Percentiles rank a stretch among this genome's conserved stretches.
phyloP scores from a whole-genome alignment of 2,888 invertebrate genomes.

The Tinea pellionella region DNA sequence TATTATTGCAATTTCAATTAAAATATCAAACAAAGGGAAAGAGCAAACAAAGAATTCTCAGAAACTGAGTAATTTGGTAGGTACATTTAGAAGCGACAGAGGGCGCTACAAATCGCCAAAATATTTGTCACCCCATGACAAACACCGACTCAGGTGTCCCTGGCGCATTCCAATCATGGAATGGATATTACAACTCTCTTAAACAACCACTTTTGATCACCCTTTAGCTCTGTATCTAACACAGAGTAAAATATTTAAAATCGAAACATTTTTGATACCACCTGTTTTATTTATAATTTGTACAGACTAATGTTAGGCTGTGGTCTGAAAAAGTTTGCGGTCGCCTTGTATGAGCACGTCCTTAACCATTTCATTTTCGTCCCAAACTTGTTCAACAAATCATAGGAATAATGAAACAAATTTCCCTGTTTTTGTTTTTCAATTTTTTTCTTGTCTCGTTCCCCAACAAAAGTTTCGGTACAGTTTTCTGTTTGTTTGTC shows the following conservation, averaged over 20 bases:
- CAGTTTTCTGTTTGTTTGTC: background rate
- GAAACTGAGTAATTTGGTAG: slow-evolving; percentile 4
- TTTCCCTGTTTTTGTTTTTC: slow-evolving; percentile 12
- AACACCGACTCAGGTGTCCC: slow-evolving; percentile 10
- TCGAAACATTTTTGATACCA: background rate
- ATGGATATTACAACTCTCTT: slow-evolving; percentile 13
- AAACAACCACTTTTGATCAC: slow-evolving; percentile 8
- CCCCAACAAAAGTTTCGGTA: background rate
- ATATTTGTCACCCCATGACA: slow-evolving; percentile 12
- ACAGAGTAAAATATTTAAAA: background rate
- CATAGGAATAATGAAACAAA: slow-evolving; percentile 11
- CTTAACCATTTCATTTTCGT: slow-evolving; percentile 10
- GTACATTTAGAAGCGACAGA: slow-evolving; percentile 4
- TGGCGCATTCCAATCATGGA: slow-evolving; percentile 4
- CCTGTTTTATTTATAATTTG: background rate
- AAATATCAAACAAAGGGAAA: background rate
- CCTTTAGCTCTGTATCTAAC: background rate
- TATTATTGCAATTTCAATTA: background rate
- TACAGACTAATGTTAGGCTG: background rate
- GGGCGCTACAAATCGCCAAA: background rate
- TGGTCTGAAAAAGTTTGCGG: background rate
- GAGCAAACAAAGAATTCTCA: background rate
- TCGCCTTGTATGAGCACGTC: background rate
- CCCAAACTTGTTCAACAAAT: slow-evolving; percentile 12
- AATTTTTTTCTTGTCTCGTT: slow-evolving; percentile 3